Evolutionary conservation across 2,797 vertebrate species (phyloP), one percentile per base, ranked within the genome.

Genomic region (Mastacembelus armatus): DNA sequence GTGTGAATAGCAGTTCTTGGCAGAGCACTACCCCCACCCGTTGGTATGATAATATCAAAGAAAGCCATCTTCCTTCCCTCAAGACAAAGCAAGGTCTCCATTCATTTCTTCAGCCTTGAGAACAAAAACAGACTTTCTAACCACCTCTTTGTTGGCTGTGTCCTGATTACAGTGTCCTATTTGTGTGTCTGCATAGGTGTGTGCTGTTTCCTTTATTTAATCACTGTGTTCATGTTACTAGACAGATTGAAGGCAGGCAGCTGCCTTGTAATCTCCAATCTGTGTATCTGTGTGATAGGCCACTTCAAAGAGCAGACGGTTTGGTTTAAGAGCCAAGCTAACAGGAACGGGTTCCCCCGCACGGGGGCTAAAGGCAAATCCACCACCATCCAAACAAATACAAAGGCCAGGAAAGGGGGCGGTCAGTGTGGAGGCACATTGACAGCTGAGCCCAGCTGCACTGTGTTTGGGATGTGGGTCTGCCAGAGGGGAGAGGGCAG

Each of bases 361-460:
- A 89, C 67, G 89, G 91, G 85, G 81, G 84, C 84, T 78, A 78
- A 86, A 74, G 76, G 88, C 80, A 91, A 75, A 81, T 88, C 84
- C 79, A 78, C 69, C 75, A 61, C 63, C 77, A 51, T 77, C 73
- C 82, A 78, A 90, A 86, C 77, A 88, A 89, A 90, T 81, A 89
- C 76, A 89, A 89, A 86, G 77, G 79, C 64, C 69, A 73, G 71
- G 64, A 86, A 79, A 84, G 77, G 81, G 68, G 91, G 87, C 61
- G 77, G 80, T 71, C 58, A 48, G 70, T 61, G 74, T 59, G 56
- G 80, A 78, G 85, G 82, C 69, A 64, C 83, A 77, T 43, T 90
- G 91, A 93, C 90, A 92, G 90, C 91, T 91, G 87, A 85, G 88
- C 85, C 90, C 91, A 92, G 91, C 89, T 93, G 91, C 88, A 87